Percentiles rank a stretch among this genome's conserved stretches.
These are phyloP conservation scores for Teleogryllus occipitalis DNA, from an alignment of 1,140 invertebrate genomes.

Conservation along the genomic window DNA sequence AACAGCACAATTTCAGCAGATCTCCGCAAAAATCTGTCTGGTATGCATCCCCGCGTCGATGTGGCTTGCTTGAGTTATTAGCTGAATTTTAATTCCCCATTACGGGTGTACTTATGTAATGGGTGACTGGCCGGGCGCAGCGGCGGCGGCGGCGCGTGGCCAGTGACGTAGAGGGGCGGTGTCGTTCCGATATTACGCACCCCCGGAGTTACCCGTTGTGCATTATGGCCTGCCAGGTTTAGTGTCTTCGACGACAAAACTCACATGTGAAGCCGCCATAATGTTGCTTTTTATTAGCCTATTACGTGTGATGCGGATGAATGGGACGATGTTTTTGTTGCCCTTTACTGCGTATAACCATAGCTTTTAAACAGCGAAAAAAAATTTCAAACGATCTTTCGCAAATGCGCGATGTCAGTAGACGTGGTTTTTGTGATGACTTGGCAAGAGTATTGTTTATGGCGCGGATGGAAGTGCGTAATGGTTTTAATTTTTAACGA, in stretches of 20 bases:
- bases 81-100: background rate
- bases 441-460: background rate
- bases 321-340: constrained; percentile 4
- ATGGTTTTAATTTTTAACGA: constrained; percentile 6
- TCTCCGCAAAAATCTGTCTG: background rate
- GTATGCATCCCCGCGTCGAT: background rate
- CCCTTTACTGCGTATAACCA: constrained; percentile 3
- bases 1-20: too few relatives aligned
- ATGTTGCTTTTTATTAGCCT: constrained; percentile 1
- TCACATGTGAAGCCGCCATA: background rate
- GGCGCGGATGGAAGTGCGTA: background rate
- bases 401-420: background rate
- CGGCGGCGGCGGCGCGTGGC: too few relatives aligned
- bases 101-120: background rate
- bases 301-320: constrained; percentile 1
- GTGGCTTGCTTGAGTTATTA: background rate
- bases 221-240: background rate
- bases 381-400: background rate
- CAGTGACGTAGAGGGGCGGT: too few relatives aligned
- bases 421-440: background rate
- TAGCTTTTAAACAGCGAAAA: background rate
- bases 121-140: too few relatives aligned
- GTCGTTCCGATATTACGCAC: background rate
- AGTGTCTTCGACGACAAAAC: constrained; percentile 3
- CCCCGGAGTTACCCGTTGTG: background rate